phyloP scores from a whole-genome alignment of 2,888 invertebrate genomes.

The Bhutanitis thaidina region DNA sequence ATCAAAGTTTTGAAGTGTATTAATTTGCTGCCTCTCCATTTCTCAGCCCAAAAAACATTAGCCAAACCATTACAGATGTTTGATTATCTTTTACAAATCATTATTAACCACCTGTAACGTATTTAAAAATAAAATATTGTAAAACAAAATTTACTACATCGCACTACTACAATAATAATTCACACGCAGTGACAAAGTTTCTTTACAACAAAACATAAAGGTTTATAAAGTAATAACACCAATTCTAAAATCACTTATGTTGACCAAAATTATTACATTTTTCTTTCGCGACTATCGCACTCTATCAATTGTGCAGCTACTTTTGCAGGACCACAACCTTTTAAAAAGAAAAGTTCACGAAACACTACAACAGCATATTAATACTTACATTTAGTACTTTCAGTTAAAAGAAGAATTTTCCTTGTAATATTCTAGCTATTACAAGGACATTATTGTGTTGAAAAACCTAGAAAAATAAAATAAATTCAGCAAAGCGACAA shows the following conservation, averaged over 20 bases:
- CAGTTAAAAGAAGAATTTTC: slow-evolving; percentile 38
- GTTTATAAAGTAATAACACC: slow-evolving; percentile 21
- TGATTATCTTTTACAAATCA: slow-evolving; percentile 60
- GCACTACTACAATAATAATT: slow-evolving; percentile 35
- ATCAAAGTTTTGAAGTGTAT: slow-evolving; percentile 77
- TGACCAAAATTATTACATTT: slow-evolving; percentile 43
- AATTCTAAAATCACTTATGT: slow-evolving; percentile 17
- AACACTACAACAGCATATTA: slow-evolving; percentile 52
- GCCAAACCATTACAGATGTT: slow-evolving; percentile 62
- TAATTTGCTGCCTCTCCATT: slow-evolving; percentile 75
- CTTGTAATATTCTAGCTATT: slow-evolving; percentile 44
- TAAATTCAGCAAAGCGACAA: slow-evolving; percentile 58
- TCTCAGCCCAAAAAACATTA: slow-evolving; percentile 55
- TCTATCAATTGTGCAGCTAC: slow-evolving; percentile 73
- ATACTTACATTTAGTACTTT: slow-evolving; percentile 50
- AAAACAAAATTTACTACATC: slow-evolving; percentile 48
- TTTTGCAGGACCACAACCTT: slow-evolving; percentile 74
- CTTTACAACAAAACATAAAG: slow-evolving; percentile 22
- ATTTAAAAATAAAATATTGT: slow-evolving; percentile 68
- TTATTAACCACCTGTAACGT: slow-evolving; percentile 64
- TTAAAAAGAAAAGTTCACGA: slow-evolving; percentile 69
- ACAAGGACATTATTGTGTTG: slow-evolving; percentile 47
- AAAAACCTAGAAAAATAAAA: slow-evolving; percentile 69
- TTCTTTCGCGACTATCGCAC: slow-evolving; percentile 66
- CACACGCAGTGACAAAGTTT: slow-evolving; percentile 33